phyloP scores from a whole-genome alignment of 2,797 vertebrate genomes.

The Hydrolagus colliei region DNA sequence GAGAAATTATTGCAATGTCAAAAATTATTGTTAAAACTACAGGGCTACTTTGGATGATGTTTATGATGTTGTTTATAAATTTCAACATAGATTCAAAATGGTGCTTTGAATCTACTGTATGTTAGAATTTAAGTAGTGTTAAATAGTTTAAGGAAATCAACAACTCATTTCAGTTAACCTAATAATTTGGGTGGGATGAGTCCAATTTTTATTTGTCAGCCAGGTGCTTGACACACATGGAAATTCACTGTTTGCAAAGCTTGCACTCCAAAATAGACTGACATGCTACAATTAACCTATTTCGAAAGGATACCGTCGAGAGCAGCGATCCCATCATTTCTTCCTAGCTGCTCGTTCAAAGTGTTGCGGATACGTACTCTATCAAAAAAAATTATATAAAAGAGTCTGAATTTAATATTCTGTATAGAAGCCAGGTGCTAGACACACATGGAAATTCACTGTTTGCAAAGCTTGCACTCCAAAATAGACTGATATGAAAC shows the following conservation, averaged over 20 bases:
- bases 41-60: background rate
- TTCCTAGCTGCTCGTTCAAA: background rate
- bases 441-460: too few species aligned
- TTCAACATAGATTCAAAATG: background rate
- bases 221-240: too few species aligned
- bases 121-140: background rate
- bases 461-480: too few species aligned
- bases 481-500: too few species aligned
- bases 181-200: too few species aligned
- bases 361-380: background rate
- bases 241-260: too few species aligned
- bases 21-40: background rate
- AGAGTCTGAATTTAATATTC: slow-evolving; percentile 5
- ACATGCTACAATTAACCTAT: background rate
- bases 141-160: too few species aligned
- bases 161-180: too few species aligned
- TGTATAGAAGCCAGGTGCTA: background rate
- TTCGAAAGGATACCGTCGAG: background rate
- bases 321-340: background rate
- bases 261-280: background rate
- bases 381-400: background rate
- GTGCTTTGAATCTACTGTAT: background rate
- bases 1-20: background rate
- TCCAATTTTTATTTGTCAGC: too few species aligned
- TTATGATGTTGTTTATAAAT: background rate